Conservation (phyloP, 2,888 invertebrate species). For the Myopa testacea region DNA sequence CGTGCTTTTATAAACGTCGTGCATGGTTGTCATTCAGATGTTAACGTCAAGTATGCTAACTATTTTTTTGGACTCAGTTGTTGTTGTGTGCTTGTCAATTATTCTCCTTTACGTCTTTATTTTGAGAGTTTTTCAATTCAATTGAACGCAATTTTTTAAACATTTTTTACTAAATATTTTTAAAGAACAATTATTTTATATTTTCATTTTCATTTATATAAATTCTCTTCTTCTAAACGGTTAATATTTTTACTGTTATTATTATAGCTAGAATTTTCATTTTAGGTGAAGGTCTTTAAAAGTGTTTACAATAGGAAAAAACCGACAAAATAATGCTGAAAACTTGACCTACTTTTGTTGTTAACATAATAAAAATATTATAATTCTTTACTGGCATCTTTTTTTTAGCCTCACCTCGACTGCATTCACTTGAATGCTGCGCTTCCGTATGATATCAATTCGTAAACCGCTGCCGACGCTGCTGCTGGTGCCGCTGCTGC, state of each 20-base stretch:
- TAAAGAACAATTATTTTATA: too few relatives aligned
- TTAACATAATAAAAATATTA: not conserved
- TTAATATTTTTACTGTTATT: too few relatives aligned
- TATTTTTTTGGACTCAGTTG: slow-evolving; percentile 14
- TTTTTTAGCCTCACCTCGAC: slow-evolving; percentile 59
- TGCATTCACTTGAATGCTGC: slow-evolving; percentile 62
- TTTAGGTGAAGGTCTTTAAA: not conserved
- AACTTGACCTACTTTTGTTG: not conserved
- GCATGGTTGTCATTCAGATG: not conserved
- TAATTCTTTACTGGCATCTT: not conserved
- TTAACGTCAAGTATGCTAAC: slow-evolving; percentile 23
- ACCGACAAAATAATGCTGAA: not conserved
- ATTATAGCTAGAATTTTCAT: not conserved
- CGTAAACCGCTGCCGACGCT: slow-evolving; percentile 49
- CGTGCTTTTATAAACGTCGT: not conserved
- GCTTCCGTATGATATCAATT: slow-evolving; percentile 63
- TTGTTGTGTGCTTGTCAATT: not conserved
- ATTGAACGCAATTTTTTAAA: too few relatives aligned
- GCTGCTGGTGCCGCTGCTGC: slow-evolving; percentile 1
- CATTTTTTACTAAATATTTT: not conserved
- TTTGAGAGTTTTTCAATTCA: too few relatives aligned
- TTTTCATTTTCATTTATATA: too few relatives aligned
- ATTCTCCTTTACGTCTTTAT: too few relatives aligned
- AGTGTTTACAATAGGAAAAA: not conserved
- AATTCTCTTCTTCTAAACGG: too few relatives aligned